These are phyloP conservation scores for Lithophane ornitopus DNA, from an alignment of 2,888 invertebrate genomes.

Conservation along the genomic window DNA sequence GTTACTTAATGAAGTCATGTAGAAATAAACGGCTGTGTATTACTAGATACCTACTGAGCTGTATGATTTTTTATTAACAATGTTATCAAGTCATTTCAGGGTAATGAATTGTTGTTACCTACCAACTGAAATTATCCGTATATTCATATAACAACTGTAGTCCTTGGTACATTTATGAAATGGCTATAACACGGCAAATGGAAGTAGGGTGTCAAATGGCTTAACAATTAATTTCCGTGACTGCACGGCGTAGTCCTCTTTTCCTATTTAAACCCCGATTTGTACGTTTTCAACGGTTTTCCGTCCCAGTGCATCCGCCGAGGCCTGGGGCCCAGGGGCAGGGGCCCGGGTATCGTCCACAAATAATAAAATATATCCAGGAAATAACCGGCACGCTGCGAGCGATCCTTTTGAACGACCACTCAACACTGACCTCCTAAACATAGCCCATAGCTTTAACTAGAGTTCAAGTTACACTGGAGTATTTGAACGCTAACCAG, in stretches of 20 bases:
- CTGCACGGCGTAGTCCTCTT: slow-evolving; percentile 1
- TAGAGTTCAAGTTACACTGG: slow-evolving; percentile 6
- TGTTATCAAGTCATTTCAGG: background rate
- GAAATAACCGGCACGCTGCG: slow-evolving; percentile 55
- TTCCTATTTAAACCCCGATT: slow-evolving; percentile 43
- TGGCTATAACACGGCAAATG: background rate
- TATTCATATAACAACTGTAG: background rate
- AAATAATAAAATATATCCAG: slow-evolving; percentile 64
- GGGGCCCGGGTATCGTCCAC: slow-evolving; percentile 41
- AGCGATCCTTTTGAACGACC: slow-evolving; percentile 48
- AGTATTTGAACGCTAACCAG: slow-evolving; percentile 29
- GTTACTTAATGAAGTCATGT: background rate
- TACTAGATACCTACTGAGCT: background rate
- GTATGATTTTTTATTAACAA: background rate
- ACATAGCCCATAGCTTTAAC: background rate
- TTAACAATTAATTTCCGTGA: background rate
- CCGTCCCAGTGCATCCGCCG: slow-evolving; percentile 43
- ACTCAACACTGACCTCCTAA: slow-evolving; percentile 10
- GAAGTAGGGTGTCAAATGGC: background rate
- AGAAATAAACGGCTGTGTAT: background rate
- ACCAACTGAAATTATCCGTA: background rate
- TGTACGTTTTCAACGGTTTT: slow-evolving; percentile 60
- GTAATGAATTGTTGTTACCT: background rate
- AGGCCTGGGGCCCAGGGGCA: background rate
- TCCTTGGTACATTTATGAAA: background rate